phyloP scores from a whole-genome alignment of 2,888 invertebrate species.

The Xylocampa areola region DNA sequence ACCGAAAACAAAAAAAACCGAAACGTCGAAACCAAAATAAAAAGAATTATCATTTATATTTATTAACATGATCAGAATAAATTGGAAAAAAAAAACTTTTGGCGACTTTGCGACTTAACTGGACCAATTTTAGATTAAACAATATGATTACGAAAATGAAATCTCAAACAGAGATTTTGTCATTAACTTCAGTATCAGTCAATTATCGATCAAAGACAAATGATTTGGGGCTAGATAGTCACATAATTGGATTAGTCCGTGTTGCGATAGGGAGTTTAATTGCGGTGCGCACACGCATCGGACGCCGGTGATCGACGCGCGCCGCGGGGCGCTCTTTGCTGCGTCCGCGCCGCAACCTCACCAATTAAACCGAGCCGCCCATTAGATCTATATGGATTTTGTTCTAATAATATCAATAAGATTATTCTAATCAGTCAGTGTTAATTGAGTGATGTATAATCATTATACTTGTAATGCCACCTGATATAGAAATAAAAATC shows the following conservation, averaged over 20 bases:
- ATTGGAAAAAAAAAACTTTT: neutral
- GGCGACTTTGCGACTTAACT: neutral
- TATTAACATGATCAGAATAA: slow-evolving; percentile 4
- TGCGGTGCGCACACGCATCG: slow-evolving; percentile 79
- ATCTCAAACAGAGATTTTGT: slow-evolving; percentile 45
- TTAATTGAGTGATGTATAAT: slow-evolving; percentile 1
- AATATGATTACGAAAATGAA: slow-evolving; percentile 3
- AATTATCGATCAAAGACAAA: slow-evolving; percentile 80
- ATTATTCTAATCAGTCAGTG: slow-evolving; percentile 32
- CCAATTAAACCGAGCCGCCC: slow-evolving; percentile 68
- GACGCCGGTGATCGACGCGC: slow-evolving; percentile 80
- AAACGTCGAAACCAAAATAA: slow-evolving; percentile 13
- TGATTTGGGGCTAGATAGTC: slow-evolving; percentile 71
- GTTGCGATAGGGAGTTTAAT: slow-evolving; percentile 81
- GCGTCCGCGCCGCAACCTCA: slow-evolving; percentile 76
- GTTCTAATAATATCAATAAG: slow-evolving; percentile 49
- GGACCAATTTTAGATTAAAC: neutral
- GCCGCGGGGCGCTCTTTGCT: slow-evolving; percentile 80
- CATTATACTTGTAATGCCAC: too few species aligned
- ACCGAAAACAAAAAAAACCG: too few species aligned
- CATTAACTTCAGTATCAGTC: slow-evolving; percentile 71
- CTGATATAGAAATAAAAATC: too few species aligned
- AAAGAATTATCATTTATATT: neutral
- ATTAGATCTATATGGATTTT: slow-evolving; percentile 65
- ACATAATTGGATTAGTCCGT: slow-evolving; percentile 86